Evolutionary conservation across 2,113 vertebrate genomes (phyloP).

Genomic region (Dipodomys ordii): DNA sequence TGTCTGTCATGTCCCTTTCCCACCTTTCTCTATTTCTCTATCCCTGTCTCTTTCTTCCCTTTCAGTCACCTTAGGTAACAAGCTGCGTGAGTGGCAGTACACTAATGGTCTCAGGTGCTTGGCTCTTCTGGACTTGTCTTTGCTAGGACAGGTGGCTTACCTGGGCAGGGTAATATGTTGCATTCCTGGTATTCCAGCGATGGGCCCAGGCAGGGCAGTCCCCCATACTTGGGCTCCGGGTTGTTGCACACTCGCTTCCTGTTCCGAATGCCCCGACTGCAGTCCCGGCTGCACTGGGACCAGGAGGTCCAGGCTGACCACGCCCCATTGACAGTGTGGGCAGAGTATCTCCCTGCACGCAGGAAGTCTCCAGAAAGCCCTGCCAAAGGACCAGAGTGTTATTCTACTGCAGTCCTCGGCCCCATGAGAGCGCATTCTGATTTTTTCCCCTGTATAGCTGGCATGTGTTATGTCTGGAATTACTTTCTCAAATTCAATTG

Average conservation of each 20-base stretch:
- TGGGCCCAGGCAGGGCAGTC: constrained; percentile 93
- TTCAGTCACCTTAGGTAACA: neutral
- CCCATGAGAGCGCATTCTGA: accelerated
- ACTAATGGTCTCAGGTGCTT: neutral
- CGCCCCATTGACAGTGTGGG: constrained; percentile 93
- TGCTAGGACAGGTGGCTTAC: constrained; percentile 80
- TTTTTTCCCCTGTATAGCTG: no score
- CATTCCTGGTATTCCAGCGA: constrained; percentile 97
- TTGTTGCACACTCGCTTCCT: constrained; percentile 95
- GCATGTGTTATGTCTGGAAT: neutral
- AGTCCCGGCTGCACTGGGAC: constrained; percentile 98
- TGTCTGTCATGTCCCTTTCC: no score
- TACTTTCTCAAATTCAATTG: accelerated
- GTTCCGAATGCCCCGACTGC: constrained; percentile 94
- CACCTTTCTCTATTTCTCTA: no score
- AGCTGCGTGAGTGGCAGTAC: no score
- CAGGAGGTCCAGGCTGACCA: constrained; percentile 96
- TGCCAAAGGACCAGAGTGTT: constrained; percentile 29
- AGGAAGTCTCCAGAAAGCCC: constrained; percentile 92
- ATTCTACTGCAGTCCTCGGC: accelerated
- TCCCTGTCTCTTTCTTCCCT: no score
- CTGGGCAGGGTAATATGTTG: constrained; percentile 96
- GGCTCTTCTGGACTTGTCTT: neutral
- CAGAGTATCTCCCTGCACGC: constrained; percentile 91
- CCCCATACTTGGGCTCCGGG: constrained; percentile 95